phyloP scores from a whole-genome alignment of 2,888 invertebrate species.

The Andrena minutula region DNA sequence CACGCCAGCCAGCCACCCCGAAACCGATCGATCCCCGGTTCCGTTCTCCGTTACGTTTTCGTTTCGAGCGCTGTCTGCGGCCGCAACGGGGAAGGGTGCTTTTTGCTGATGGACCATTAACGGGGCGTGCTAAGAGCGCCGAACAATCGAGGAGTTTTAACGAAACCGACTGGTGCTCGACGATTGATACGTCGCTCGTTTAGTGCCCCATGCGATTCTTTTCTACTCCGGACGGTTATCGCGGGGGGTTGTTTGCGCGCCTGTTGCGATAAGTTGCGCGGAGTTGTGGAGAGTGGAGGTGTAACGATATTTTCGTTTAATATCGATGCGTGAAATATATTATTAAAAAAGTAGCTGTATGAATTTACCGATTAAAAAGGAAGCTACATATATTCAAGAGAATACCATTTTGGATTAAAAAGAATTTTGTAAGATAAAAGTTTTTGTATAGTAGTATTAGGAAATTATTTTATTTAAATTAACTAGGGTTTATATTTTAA shows the following conservation, averaged over 20 bases:
- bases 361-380: too few relatives aligned
- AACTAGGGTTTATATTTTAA: too few relatives aligned
- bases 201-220: constrained; percentile 1
- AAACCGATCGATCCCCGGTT: constrained; percentile 21
- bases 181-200: constrained; percentile 46
- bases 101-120: constrained; percentile 45
- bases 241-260: constrained; percentile 6
- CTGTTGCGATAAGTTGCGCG: neutral
- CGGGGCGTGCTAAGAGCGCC: constrained; percentile 28
- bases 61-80: neutral
- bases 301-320: too few relatives aligned
- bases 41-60: constrained; percentile 23
- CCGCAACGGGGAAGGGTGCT: constrained; percentile 30
- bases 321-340: too few relatives aligned
- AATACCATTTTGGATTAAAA: too few relatives aligned
- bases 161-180: constrained; percentile 38
- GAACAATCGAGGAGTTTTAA: constrained; percentile 54
- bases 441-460: too few relatives aligned
- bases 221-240: constrained; percentile 16
- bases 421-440: too few relatives aligned
- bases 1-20: neutral
- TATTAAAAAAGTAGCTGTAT: too few relatives aligned
- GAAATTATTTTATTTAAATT: too few relatives aligned
- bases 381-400: too few relatives aligned
- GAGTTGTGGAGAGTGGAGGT: too few relatives aligned